A percentile compares a stretch with the other conserved stretches of the same genome.
phyloP scores from a whole-genome alignment of 2,888 invertebrate species.

The Phengaris arion region DNA sequence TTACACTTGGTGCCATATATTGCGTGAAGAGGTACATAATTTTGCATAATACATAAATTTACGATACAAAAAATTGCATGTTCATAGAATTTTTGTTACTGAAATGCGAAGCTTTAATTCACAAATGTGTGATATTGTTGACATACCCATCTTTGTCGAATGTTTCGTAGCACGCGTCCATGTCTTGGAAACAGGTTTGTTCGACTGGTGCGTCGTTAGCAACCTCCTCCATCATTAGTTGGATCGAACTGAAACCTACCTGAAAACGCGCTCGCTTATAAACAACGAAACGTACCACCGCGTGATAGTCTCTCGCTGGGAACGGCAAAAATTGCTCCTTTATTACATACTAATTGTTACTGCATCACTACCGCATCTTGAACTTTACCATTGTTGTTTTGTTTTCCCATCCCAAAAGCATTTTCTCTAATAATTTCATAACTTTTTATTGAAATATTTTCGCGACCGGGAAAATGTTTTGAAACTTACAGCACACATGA shows the following conservation, averaged over 20 bases:
- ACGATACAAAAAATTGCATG: neutral
- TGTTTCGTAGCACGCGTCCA: constrained; percentile 95
- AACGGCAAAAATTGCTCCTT: neutral
- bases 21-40: neutral
- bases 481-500: neutral
- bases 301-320: constrained; percentile 26
- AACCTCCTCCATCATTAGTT: constrained; percentile 71
- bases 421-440: neutral
- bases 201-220: constrained; percentile 66
- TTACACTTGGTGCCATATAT: neutral
- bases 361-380: constrained; percentile 17
- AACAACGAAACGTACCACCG: constrained; percentile 54
- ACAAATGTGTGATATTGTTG: neutral
- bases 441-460: neutral
- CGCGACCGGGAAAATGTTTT: neutral
- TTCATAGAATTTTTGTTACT: neutral
- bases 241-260: constrained; percentile 65
- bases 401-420: neutral
- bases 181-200: constrained; percentile 81
- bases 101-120: neutral
- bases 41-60: neutral
- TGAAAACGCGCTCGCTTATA: constrained; percentile 61
- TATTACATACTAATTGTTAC: constrained; percentile 15
- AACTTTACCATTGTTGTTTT: neutral
- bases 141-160: constrained; percentile 93